Conservation (phyloP, 2,113 vertebrate genomes). For the Callopanchax toddi region DNA sequence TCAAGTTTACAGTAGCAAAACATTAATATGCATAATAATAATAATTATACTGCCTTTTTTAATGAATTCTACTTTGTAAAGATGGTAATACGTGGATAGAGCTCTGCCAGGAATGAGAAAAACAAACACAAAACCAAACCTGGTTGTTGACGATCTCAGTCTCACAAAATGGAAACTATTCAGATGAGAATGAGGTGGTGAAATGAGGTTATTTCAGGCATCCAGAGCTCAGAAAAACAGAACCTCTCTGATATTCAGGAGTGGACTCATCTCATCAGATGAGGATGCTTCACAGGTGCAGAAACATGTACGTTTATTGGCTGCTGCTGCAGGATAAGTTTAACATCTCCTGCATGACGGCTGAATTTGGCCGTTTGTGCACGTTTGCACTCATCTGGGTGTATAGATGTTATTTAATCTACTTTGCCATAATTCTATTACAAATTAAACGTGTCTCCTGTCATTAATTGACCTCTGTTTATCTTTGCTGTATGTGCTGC, state of each 20-base stretch:
- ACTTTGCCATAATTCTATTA: neutral
- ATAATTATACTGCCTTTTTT: too few relatives aligned
- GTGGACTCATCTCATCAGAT: constrained; percentile 9
- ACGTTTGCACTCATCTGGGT: neutral
- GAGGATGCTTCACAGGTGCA: constrained; percentile 24
- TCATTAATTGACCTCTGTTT: neutral
- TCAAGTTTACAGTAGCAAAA: too few relatives aligned
- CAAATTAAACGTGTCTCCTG: too few relatives aligned
- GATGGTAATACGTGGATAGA: neutral
- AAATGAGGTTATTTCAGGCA: constrained; percentile 44
- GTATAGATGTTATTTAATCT: neutral
- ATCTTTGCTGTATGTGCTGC: neutral
- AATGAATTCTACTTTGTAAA: neutral
- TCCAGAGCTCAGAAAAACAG: constrained; percentile 19
- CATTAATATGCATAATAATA: too few relatives aligned
- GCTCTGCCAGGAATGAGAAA: neutral
- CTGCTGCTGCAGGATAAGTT: neutral
- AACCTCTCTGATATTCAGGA: constrained; percentile 16
- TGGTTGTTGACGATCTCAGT: constrained; percentile 12
- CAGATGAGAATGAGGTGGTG: constrained; percentile 33
- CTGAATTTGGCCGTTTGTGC: neutral
- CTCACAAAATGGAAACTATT: constrained; percentile 47
- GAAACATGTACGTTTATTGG: neutral
- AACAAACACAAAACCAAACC: neutral
- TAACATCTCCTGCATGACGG: neutral